Percentiles rank a stretch among this genome's conserved stretches.
phyloP scores from a whole-genome alignment of 2,888 invertebrate species.

The Thysanoteuthis rhombus region DNA sequence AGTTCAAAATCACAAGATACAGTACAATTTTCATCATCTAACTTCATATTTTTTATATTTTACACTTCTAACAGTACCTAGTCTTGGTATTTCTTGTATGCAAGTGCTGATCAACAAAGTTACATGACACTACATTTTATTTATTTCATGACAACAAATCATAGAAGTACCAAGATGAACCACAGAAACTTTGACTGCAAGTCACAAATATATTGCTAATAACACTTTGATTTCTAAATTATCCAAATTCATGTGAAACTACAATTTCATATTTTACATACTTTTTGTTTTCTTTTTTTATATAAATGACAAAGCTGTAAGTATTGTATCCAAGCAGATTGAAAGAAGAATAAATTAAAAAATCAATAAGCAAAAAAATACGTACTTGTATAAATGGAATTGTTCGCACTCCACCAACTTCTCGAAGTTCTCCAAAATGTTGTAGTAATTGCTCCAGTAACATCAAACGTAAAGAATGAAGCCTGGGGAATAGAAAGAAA shows the following conservation, averaged over 20 bases:
- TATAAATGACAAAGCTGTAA: too few relatives aligned
- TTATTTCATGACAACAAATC: neutral
- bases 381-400: slow-evolving; percentile 90
- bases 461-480: slow-evolving; percentile 69
- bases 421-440: slow-evolving; percentile 80
- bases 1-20: too few relatives aligned
- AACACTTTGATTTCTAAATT: too few relatives aligned
- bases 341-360: neutral
- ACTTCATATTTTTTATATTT: too few relatives aligned
- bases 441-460: slow-evolving; percentile 71
- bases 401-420: slow-evolving; percentile 83
- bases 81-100: neutral
- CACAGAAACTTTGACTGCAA: too few relatives aligned
- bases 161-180: too few relatives aligned
- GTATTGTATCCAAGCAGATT: too few relatives aligned
- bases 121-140: neutral
- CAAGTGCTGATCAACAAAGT: neutral
- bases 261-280: too few relatives aligned
- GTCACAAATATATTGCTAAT: too few relatives aligned
- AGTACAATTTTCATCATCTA: too few relatives aligned
- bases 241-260: too few relatives aligned
- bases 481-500: slow-evolving; percentile 42
- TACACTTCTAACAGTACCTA: neutral
- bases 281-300: too few relatives aligned
- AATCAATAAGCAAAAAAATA: neutral